phyloP scores from a whole-genome alignment of 2,797 vertebrate genomes.

The Pelochelys cantorii region DNA sequence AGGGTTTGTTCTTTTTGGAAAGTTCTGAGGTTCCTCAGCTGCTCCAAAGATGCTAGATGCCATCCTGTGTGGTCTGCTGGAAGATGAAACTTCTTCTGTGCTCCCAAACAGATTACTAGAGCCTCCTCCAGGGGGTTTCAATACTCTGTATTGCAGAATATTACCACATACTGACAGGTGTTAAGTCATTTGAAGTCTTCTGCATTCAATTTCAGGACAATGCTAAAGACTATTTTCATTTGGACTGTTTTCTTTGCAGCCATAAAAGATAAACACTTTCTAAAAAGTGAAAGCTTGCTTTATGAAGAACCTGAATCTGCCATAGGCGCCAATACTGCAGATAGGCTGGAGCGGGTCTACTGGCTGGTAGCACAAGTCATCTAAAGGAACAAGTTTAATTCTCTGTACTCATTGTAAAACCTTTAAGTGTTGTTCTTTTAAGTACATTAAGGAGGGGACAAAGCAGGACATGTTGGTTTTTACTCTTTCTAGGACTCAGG shows the following conservation, averaged over 20 bases:
- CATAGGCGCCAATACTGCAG: neutral
- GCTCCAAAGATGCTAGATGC: slow-evolving; percentile 91
- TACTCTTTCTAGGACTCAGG: too few relatives aligned
- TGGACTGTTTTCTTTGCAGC: neutral
- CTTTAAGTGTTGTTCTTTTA: too few relatives aligned
- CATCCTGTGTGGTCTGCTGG: slow-evolving; percentile 88
- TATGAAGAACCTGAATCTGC: neutral
- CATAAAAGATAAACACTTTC: neutral
- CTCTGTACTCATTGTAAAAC: too few relatives aligned
- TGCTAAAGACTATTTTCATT: neutral
- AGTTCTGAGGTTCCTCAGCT: slow-evolving; percentile 83
- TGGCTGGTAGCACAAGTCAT: neutral
- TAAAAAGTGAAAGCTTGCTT: neutral
- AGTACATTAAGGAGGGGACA: too few relatives aligned
- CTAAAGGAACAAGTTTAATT: too few relatives aligned
- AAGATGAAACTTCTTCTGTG: slow-evolving; percentile 83
- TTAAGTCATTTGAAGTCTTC: neutral
- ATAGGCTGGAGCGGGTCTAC: neutral
- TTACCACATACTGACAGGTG: neutral
- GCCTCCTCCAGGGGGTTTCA: slow-evolving; percentile 92
- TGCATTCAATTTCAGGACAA: neutral
- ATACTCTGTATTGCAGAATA: slow-evolving; percentile 80
- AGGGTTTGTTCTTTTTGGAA: slow-evolving; percentile 91
- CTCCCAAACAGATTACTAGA: slow-evolving; percentile 90
- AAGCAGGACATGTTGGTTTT: too few relatives aligned